Conservation (phyloP, 2,113 vertebrate species). For the Microcebus murinus region DNA sequence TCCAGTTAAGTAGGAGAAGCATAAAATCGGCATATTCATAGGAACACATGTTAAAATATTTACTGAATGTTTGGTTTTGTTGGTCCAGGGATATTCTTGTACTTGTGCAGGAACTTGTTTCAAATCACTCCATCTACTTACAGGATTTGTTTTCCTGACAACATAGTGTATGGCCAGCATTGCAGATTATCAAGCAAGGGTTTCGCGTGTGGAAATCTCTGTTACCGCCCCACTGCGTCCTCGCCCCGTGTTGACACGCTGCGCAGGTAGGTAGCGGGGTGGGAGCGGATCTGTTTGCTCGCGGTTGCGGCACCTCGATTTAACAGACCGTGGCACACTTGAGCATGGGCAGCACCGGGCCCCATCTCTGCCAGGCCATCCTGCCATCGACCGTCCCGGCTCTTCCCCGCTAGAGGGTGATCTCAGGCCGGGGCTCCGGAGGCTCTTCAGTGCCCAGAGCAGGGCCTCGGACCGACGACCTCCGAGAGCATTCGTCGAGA, state of each 20-base stretch:
- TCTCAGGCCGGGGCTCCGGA: background rate
- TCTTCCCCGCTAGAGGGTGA: background rate
- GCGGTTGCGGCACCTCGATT: too few species aligned
- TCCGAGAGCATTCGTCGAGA: background rate
- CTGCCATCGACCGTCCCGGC: background rate
- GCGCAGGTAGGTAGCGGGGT: background rate
- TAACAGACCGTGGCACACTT: background rate
- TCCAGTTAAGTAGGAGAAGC: background rate
- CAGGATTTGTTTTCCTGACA: background rate
- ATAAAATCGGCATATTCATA: background rate
- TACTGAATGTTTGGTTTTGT: background rate
- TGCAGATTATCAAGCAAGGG: background rate
- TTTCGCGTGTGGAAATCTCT: background rate
- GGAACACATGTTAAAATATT: background rate
- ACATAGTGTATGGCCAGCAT: too few species aligned
- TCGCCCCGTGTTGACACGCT: accelerated
- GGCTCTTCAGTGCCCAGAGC: background rate
- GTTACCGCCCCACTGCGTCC: too few species aligned
- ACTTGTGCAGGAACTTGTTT: background rate
- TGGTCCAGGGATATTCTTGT: background rate
- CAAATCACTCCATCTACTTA: background rate
- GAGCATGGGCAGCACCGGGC: accelerated
- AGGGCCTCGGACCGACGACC: background rate
- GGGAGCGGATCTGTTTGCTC: background rate
- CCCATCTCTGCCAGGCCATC: background rate